These are phyloP conservation scores for Castor canadensis DNA, from an alignment of 2,113 vertebrate species.

Conservation along the genomic window DNA sequence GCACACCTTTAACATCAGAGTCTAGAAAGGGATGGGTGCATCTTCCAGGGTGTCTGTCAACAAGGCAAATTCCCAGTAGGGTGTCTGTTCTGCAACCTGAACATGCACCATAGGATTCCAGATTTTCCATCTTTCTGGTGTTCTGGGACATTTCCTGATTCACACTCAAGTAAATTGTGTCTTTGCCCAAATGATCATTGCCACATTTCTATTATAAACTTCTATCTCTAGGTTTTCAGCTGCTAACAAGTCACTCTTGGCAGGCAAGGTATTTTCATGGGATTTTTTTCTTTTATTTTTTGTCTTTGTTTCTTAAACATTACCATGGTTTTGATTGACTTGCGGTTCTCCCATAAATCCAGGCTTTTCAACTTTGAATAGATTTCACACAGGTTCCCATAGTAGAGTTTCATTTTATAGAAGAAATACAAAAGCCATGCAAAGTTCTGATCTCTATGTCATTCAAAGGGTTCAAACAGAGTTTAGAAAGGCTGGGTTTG, in stretches of 20 bases:
- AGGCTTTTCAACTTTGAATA: conserved; percentile 46
- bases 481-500: background rate
- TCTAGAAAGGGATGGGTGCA: background rate
- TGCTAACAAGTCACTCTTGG: conserved; percentile 46
- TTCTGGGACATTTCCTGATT: conserved; percentile 33
- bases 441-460: conserved; percentile 29
- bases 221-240: conserved; percentile 24
- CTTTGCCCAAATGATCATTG: conserved; percentile 34
- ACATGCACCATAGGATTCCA: background rate
- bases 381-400: conserved; percentile 22
- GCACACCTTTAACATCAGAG: background rate
- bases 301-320: conserved; percentile 9
- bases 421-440: conserved; percentile 38
- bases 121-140: conserved; percentile 15
- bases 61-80: background rate
- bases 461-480: conserved; percentile 23
- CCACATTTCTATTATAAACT: conserved; percentile 14
- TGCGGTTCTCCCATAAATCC: conserved; percentile 23
- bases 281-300: background rate
- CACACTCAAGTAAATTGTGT: conserved; percentile 33
- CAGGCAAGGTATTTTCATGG: background rate
- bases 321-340: conserved; percentile 36
- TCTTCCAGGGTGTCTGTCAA: background rate
- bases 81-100: background rate
- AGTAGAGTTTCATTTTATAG: conserved; percentile 46